Evolutionary conservation across 2,797 vertebrate genomes (phyloP), one percentile per base, ranked within the genome.

Genomic region (Saxicola maurus): DNA sequence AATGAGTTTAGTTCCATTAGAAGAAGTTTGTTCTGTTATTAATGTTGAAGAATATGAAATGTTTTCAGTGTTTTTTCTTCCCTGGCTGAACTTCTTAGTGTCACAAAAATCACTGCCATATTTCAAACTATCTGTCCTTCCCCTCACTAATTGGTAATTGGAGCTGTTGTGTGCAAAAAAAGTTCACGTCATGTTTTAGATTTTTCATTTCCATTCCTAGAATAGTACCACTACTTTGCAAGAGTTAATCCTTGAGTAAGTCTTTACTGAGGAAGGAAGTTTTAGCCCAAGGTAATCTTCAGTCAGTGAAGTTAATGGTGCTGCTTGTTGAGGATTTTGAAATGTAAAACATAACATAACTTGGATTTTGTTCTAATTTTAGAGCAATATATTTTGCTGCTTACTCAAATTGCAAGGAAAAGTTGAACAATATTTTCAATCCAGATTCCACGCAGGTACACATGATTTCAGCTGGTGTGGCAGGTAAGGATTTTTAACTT

Each of bases 331-430:
- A 49, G 30, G 4, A 17, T 60, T 28, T 80, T 8, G 9, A 53
- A 24, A 10, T 13, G 11, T n/a, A 30, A 67, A 79, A 48, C 5
- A 27, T 52, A 66, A 28, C 3, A 1, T 78, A 94, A 90, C 56
- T 91, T 77, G 38, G 35, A 64, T 83, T 65, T 94, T 89, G 33
- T 65, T 92, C 91, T 83, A 24, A 53, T 93, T 95, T 94, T 97
- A 99, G 99, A 96, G 99, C 99, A 7, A 99, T 99, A 96, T 99
- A 99, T 95, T 99, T 99, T 97, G 99, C 98, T 82, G 98, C 99
- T 86, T 99, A 99, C 95, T 99, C 99, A 48, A 98, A 98, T 93
- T 98, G 98, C 94, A 99, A 99, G 96, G 99, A 99, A 97, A 98
- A 98, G 92, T 94, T 99, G 96, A 99, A 99, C 96, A 97, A 69